A percentile compares a stretch with the other conserved stretches of the same genome.
Conservation (phyloP, 2,113 vertebrate species). For the Lutjanus erythropterus region DNA sequence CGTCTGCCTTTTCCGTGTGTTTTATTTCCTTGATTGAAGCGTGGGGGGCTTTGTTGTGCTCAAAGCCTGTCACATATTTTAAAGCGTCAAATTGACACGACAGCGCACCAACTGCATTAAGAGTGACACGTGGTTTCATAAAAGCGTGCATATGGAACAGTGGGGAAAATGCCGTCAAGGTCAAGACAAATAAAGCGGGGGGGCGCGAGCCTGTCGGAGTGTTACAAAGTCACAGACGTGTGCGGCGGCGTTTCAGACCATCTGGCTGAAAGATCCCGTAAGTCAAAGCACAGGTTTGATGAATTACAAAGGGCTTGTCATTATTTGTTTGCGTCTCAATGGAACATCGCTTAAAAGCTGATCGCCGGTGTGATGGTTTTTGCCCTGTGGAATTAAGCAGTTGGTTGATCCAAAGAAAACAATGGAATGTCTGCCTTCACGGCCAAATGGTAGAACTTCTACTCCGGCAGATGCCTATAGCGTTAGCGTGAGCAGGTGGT, state of each 20-base stretch:
- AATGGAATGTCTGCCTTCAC: constrained; percentile 23
- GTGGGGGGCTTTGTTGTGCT: constrained; percentile 71
- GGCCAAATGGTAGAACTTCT: constrained; percentile 23
- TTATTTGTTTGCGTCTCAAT: constrained; percentile 47
- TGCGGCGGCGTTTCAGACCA: constrained; percentile 45
- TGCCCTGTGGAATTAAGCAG: constrained; percentile 29
- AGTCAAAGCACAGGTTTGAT: constrained; percentile 56
- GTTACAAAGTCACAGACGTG: constrained; percentile 45
- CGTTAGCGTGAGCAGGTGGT: constrained; percentile 62
- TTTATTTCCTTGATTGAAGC: constrained; percentile 69
- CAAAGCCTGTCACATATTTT: constrained; percentile 74
- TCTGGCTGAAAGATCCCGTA: constrained; percentile 51
- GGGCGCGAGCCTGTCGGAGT: constrained; percentile 13
- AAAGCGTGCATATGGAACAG: constrained; percentile 60
- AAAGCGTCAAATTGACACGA: constrained; percentile 59
- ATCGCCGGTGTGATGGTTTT: constrained; percentile 19
- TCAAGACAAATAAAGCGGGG: constrained; percentile 61
- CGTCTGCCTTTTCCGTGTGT: constrained; percentile 12
- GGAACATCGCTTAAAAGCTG: constrained; percentile 35
- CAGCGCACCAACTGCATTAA: constrained; percentile 56
- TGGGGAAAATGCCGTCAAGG: constrained; percentile 59
- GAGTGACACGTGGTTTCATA: constrained; percentile 59
- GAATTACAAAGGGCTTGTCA: constrained; percentile 45
- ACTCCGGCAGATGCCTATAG: constrained; percentile 26
- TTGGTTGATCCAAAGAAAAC: constrained; percentile 18